Percentiles rank a stretch among this genome's conserved stretches.
Conservation (phyloP, 2,888 invertebrate species). For the Agrochola lychnidis region DNA sequence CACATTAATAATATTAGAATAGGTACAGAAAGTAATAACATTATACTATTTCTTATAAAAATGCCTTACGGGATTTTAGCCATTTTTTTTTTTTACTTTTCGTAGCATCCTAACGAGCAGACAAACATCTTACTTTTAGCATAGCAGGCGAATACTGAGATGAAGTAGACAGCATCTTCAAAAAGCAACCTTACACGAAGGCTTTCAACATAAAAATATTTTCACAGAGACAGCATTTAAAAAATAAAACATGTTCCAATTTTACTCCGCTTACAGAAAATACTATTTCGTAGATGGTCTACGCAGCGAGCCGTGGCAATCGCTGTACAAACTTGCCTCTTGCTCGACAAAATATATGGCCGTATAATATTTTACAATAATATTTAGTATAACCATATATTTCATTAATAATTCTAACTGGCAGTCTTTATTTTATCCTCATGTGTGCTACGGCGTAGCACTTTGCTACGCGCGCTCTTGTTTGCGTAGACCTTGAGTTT, state of each 20-base stretch:
- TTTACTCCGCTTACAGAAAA: conserved; percentile 61
- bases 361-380: conserved; percentile 67
- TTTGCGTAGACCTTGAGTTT: conserved; percentile 45
- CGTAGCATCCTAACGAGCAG: conserved; percentile 31
- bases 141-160: conserved; percentile 28
- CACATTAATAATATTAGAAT: not conserved
- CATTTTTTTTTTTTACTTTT: conserved; percentile 13
- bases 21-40: not conserved
- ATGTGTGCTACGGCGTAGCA: conserved; percentile 65
- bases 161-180: not conserved
- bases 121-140: conserved; percentile 35
- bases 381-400: conserved; percentile 67
- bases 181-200: conserved; percentile 12
- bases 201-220: conserved; percentile 35
- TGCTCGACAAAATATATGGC: conserved; percentile 66
- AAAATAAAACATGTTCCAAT: conserved; percentile 59
- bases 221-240: conserved; percentile 47
- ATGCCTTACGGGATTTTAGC: not conserved
- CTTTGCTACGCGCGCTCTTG: conserved; percentile 57
- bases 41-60: not conserved
- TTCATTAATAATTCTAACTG: conserved; percentile 56
- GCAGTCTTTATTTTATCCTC: conserved; percentile 48
- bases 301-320: conserved; percentile 71
- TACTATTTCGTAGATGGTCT: conserved; percentile 71
- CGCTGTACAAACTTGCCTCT: conserved; percentile 70